Conservation (phyloP, 2,797 vertebrate species). For the Micropoecilia bifurca region DNA sequence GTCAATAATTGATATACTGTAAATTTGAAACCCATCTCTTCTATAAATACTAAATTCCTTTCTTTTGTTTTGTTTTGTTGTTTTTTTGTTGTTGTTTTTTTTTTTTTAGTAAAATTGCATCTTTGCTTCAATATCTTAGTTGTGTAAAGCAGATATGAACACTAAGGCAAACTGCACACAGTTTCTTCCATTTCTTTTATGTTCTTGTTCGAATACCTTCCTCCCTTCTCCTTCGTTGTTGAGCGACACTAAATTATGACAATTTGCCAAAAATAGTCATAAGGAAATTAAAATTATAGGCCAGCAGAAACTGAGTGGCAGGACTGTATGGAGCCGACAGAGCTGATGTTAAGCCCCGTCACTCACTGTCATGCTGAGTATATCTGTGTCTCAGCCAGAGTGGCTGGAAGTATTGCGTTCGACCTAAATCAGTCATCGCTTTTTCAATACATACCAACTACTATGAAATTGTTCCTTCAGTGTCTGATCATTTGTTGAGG, state of each 20-base stretch:
- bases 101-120: not conserved
- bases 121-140: not conserved
- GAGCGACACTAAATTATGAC: constrained; percentile 40
- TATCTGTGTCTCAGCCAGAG: constrained; percentile 42
- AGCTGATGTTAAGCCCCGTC: constrained; percentile 63
- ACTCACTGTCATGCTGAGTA: constrained; percentile 65
- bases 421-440: constrained; percentile 32
- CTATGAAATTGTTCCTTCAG: not conserved
- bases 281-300: constrained; percentile 61
- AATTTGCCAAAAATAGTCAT: constrained; percentile 56
- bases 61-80: not conserved
- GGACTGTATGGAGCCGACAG: constrained; percentile 53
- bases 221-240: constrained; percentile 19
- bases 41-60: not conserved
- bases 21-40: not conserved
- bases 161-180: not conserved
- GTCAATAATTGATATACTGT: not conserved
- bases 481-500: constrained; percentile 10
- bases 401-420: constrained; percentile 42
- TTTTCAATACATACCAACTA: constrained; percentile 8
- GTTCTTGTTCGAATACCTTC: constrained; percentile 6
- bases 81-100: not conserved
- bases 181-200: not conserved
- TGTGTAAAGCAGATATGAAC: constrained; percentile 1
- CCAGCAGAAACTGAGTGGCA: constrained; percentile 62